Base-by-base conservation (phyloP, 2,797 vertebrate genomes). In the Tragopan temminckii region DNA sequence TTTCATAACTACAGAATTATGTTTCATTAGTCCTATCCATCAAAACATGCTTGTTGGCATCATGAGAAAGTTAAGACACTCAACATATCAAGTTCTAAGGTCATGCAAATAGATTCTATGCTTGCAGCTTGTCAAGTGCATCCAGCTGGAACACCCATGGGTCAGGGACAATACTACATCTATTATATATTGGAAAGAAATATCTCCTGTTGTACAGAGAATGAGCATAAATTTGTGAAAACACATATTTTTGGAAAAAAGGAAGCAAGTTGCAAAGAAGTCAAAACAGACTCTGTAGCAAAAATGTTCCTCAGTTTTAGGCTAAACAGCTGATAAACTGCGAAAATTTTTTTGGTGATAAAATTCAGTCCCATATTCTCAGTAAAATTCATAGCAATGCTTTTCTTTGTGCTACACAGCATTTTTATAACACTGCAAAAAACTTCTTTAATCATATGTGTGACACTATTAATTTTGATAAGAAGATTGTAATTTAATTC, bases 11-110 rank as follows among this genome's bases (percentile, higher is more conserved):
- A 36, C 40, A 90, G 92, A 93, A 82, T 94, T 89, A 68, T 69
- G 48, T 94, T 96, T 96, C 90, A 80, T 93, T 92, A 90, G 64
- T 66, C 50, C 76, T 63, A 90, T 94, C 88, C 88, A 87, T 96
- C 93, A 95, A 61, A 95, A 94, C 43, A 36, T 78, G 92, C 67
- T 88, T 92, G 71, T 66, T 6, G 23, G 75, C 71, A 61, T 77
- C 85, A 55, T 27, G 24, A 31, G 61, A 89, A 95, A 89, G 76
- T 90, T 67, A 84, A 94, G 64, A 80, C 71, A 50, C 21, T 71
- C 21, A 0, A 66, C 80, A 71, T 90, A 94, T 94, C 79, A 87
- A 87, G 88, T 94, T 95, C 93, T 93, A 95, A 95, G 90, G 90
- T 95, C 68, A 66, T 46, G 64, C 48, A 95, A 96, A 89, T 71